Base-by-base conservation (phyloP, 2,888 invertebrate species). In the Apotomis turbidana region DNA sequence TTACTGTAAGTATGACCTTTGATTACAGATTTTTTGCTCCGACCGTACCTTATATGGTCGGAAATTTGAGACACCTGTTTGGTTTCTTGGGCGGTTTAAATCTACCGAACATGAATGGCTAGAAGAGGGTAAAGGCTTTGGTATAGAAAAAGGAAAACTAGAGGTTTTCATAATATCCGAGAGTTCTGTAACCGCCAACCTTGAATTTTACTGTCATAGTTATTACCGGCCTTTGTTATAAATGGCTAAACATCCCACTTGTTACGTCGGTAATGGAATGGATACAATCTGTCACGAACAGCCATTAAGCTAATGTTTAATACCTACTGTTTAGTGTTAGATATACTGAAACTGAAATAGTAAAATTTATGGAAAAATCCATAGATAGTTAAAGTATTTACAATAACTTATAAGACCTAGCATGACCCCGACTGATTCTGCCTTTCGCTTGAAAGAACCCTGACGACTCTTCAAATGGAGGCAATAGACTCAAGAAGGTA, bases 141-240 rank as follows among this genome's bases (percentile, higher is more conserved):
- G 27, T 49, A 49, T 49, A 49, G 44, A 55, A 55, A 57, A 64
- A 57, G 55, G 66, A 55, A 66, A 66, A 66, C 46, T 41, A 41
- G 9, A 60, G 15, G 49, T 41, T 71, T 68, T 71, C 67, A 57
- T 57, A 71, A 68, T 15, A 67, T 49, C 49, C 41, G 12, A 55
- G 44, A 44, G 66, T 54, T 67, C 38, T 60, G 66, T 66, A 66
- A 71, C 57, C 66, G 66, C 54, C 51, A 58, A 61, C 67, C 71
- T 71, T 71, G 67, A 52, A 62, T 71, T 15, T 64, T 59, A 59
- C 64, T 57, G 67, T 71, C 61, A 62, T 62, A 27, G 57, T 64
- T 44, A 71, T 67, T 71, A 61, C 51, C 67, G 57, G 51, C 67
- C 67, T 68, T 68, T 71, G 67, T 68, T 61, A 51, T 44, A 36